Evolutionary conservation across 1,140 invertebrate species (phyloP).

Genomic region (Plutomurus gul): DNA sequence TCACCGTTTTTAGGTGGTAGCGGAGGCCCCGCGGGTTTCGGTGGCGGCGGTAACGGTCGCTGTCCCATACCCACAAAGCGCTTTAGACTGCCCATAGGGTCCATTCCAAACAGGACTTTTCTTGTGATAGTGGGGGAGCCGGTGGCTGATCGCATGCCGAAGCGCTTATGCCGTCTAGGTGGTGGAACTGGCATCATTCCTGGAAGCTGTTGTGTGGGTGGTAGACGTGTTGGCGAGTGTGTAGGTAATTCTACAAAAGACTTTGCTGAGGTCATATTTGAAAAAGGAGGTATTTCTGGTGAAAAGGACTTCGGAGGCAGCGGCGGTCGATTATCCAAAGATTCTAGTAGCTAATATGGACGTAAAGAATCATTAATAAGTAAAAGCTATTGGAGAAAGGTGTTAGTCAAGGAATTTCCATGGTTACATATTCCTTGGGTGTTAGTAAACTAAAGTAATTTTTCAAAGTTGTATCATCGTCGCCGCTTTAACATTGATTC

Average conservation of each 20-base stretch:
- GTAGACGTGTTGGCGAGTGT: slow-evolving; percentile 8
- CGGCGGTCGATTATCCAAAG: slow-evolving; percentile 66
- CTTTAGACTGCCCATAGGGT: slow-evolving; percentile 61
- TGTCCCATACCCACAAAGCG: slow-evolving; percentile 58
- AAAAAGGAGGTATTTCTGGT: background rate
- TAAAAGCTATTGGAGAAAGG: too few species aligned
- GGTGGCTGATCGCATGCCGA: slow-evolving; percentile 51
- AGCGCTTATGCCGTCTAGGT: slow-evolving; percentile 73
- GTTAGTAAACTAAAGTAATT: too few species aligned
- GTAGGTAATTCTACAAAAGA: background rate
- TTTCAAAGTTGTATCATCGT: too few species aligned
- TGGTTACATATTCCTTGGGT: too few species aligned
- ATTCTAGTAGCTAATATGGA: slow-evolving; percentile 47
- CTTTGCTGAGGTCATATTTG: background rate
- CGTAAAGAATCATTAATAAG: background rate
- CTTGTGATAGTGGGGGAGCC: slow-evolving; percentile 53
- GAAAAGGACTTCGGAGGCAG: slow-evolving; percentile 70
- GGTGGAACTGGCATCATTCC: slow-evolving; percentile 76
- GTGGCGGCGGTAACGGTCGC: slow-evolving; percentile 61
- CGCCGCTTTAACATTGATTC: too few species aligned
- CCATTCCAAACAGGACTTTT: slow-evolving; percentile 57
- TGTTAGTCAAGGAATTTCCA: too few species aligned
- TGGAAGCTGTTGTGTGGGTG: slow-evolving; percentile 31
- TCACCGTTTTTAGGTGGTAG: slow-evolving; percentile 41
- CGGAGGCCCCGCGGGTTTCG: slow-evolving; percentile 51